phyloP scores from a whole-genome alignment of 1,140 invertebrate species.

The Drosophila murphyi region DNA sequence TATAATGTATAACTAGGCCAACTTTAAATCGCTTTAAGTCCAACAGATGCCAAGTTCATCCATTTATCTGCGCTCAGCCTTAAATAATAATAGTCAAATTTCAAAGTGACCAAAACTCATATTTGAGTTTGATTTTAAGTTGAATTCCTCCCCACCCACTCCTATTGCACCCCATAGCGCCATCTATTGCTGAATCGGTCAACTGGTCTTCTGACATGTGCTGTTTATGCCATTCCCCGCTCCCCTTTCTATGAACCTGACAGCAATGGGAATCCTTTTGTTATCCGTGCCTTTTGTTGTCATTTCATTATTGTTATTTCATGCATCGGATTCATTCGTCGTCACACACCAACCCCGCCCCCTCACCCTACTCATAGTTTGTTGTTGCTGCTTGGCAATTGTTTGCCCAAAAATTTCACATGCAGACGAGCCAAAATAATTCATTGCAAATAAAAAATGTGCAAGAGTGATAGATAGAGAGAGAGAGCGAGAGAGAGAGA shows the following conservation, averaged over 20 bases:
- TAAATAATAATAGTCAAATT: constrained; percentile 81
- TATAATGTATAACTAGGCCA: constrained; percentile 38
- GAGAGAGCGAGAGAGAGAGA: not conserved
- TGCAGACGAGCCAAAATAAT: constrained; percentile 70
- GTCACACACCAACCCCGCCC: constrained; percentile 2
- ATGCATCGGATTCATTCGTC: constrained; percentile 74
- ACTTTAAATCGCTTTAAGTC: constrained; percentile 63
- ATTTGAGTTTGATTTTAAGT: constrained; percentile 42
- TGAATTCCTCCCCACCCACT: not conserved
- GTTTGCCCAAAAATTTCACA: constrained; percentile 72
- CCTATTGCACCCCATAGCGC: not conserved
- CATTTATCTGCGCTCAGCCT: constrained; percentile 69
- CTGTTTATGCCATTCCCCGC: not conserved
- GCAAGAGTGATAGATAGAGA: constrained; percentile 15
- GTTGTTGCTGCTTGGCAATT: constrained; percentile 58
- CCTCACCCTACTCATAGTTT: not conserved
- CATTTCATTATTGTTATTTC: constrained; percentile 83
- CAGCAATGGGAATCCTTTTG: constrained; percentile 62
- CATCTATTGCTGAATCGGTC: constrained; percentile 25
- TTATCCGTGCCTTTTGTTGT: constrained; percentile 79
- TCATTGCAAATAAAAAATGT: constrained; percentile 59
- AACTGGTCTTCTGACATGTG: constrained; percentile 58
- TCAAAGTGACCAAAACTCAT: constrained; percentile 81
- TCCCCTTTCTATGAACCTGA: not conserved
- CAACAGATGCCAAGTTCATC: constrained; percentile 32